Evolutionary conservation across 2,113 vertebrate species (phyloP), one percentile per base, ranked within the genome.

Genomic region (Dryoscopus gambensis): DNA sequence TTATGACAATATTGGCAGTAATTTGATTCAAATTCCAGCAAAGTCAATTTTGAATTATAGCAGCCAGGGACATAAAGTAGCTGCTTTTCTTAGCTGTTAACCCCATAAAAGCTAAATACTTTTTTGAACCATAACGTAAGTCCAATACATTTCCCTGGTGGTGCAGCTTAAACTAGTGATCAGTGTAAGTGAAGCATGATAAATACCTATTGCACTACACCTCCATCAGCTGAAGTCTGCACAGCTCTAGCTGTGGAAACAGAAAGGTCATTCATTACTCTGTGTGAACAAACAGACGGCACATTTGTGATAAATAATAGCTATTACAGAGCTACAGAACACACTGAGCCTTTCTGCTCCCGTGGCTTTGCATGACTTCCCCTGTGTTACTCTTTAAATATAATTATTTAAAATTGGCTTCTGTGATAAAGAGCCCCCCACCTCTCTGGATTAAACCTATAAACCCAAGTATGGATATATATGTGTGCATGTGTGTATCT

Each of bases 261-360:
- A 98, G 98, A 98, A 98, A 98, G 97, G 98, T 98, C 98, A 98
- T 99, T 98, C 98, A 98, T 98, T 98, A 98, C 96, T 86, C 94
- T 88, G 89, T 52, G 65, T 97, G 97, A 98, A 97, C 95, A 97
- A 98, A 98, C 97, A 98, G 97, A 97, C 79, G 33, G 94, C 92
- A 92, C 79, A 89, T 97, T 94, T 97, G 97, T 98, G 97, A 98
- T 98, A 98, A 98, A 99, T 98, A 98, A 98, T 89, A 82, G 96
- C 96, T 97, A 96, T 97, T 97, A 97, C 69, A 95, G 96, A 96
- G 97, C 97, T 96, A 97, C 95, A 97, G 90, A 86, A 90, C 96
- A 97, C 97, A 88, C 92, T 87, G 98, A 95, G 91, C 92, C 96
- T 97, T 98, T 95, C 95, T 97, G 84, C 77, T 96, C 93, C 49